phyloP scores from a whole-genome alignment of 2,113 vertebrate genomes.

The Pseudolaguvia tuberculata region DNA sequence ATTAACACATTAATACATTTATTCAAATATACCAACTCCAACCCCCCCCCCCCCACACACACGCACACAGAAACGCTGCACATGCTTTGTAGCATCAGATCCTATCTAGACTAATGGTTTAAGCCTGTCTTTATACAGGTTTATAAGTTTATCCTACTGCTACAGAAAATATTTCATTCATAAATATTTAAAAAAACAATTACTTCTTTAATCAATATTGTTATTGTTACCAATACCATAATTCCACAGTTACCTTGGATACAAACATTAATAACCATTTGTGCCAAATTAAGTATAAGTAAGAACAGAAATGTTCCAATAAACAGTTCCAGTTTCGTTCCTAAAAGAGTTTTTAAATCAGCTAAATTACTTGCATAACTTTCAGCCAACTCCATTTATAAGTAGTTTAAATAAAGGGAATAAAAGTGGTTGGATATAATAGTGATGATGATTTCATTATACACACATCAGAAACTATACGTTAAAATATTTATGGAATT shows the following conservation, averaged over 20 bases:
- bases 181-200: no score
- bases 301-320: conserved; percentile 9
- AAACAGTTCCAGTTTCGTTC: neutral
- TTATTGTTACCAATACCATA: neutral
- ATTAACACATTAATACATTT: no score
- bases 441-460: neutral
- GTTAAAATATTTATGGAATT: neutral
- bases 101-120: conserved; percentile 32
- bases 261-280: neutral
- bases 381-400: neutral
- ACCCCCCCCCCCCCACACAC: conserved; percentile 1
- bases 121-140: no score
- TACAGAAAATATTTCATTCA: no score
- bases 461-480: neutral
- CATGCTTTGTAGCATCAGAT: conserved; percentile 26
- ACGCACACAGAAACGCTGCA: conserved; percentile 36
- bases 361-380: neutral
- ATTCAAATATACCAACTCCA: no score
- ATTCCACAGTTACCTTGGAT: neutral
- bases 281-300: neutral
- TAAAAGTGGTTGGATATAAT: neutral
- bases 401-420: neutral
- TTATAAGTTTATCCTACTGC: no score
- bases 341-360: neutral
- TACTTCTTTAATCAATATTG: conserved; percentile 15